Evolutionary conservation across 2,113 vertebrate species (phyloP).

Genomic region (Tamias sibiricus): DNA sequence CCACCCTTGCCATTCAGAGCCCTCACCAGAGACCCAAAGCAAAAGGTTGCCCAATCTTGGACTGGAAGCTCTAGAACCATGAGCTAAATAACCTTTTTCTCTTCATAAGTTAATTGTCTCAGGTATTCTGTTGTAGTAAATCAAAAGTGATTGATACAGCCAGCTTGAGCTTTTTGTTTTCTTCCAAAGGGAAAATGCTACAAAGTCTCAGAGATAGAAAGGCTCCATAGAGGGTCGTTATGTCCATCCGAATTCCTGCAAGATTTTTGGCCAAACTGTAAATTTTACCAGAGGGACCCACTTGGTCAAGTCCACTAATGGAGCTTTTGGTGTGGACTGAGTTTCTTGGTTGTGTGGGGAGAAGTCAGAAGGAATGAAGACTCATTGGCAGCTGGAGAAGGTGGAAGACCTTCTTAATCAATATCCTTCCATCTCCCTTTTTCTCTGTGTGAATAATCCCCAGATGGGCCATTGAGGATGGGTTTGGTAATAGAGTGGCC

Average conservation of each 20-base stretch:
- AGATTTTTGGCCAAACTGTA: neutral
- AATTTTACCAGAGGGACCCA: neutral
- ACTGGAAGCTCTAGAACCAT: neutral
- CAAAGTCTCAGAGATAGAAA: neutral
- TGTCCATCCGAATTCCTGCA: neutral
- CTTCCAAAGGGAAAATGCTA: neutral
- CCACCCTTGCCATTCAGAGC: neutral
- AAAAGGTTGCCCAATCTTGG: no score
- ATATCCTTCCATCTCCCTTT: neutral
- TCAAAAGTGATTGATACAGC: neutral
- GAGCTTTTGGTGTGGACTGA: neutral
- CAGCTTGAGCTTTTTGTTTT: neutral
- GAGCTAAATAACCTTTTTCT: neutral
- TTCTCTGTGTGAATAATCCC: neutral
- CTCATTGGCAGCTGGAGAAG: accelerated
- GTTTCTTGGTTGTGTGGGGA: neutral
- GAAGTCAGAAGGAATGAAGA: neutral
- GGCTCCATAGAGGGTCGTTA: neutral
- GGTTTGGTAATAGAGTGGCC: neutral
- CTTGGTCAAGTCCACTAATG: neutral
- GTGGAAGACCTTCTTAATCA: neutral
- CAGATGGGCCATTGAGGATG: neutral
- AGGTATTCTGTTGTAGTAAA: neutral
- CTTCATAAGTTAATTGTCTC: neutral
- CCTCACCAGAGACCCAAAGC: neutral